Evolutionary conservation across 2,113 vertebrate genomes (phyloP), one percentile per base, ranked within the genome.

Genomic region (Pseudorectes ferrugineus): DNA sequence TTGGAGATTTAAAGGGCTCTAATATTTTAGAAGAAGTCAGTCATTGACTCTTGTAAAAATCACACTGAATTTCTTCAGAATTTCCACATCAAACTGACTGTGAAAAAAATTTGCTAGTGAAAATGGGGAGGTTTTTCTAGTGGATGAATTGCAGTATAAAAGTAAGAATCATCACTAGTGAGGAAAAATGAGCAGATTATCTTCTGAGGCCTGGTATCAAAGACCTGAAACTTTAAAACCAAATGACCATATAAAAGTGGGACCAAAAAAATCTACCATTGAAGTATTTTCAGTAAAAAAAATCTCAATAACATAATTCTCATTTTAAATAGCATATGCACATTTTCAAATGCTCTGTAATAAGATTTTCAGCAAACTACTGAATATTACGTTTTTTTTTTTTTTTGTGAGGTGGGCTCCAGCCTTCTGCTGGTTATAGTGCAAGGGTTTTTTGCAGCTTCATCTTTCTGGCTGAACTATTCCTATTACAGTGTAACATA

Each of bases 201-300:
- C 7, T 87, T 81, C 43, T 71, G 23, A 72, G 18, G 7, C 12
- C 15, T 73, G 5, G 3, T 14, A 29, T 62, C 6, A 71, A 81
- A 72, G 9, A 43, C 7, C 5, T 61, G 13, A 36, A 68, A 49
- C 8, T 65, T 42, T 73, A 52, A 70, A 94, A 48, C 4, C 6
- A 86, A 61, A 62, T 28, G 14, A 24, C 13, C 1, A 5, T 10
- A 25, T 6, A n/a, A 13, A 75, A 76, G 12, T 4, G 5, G 3
- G 43, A 17, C 1, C 3, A 43, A 49, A 40, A 42, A 6, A 26
- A 31, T 4, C 6, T 71, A 35, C 14, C 1, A 12, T 3, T 46
- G 3, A 38, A 46, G 8, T 68, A 45, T 21, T 71, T 67, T 59
- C 12, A 33, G 3, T 28, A 16, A 51, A 25, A 36, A 33, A 1